Conservation (phyloP, 2,113 vertebrate genomes). For the Malurus melanocephalus region DNA sequence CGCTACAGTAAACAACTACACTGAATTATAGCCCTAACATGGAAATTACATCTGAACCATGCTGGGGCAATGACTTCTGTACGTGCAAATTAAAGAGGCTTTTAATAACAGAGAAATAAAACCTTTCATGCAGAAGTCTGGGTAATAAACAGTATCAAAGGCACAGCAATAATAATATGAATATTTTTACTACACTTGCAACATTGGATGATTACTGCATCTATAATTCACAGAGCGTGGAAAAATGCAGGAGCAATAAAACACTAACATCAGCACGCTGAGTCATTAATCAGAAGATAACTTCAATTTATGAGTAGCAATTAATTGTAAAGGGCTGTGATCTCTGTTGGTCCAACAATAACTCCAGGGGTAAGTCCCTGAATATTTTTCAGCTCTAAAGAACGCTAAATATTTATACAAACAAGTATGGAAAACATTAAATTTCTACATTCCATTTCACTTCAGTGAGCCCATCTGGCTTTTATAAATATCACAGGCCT, state of each 20-base stretch:
- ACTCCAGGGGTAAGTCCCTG: not conserved
- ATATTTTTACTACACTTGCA: slow-evolving; percentile 47
- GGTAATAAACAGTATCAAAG: slow-evolving; percentile 63
- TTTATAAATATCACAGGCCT: not conserved
- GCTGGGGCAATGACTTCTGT: slow-evolving; percentile 6
- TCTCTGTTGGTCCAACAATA: not conserved
- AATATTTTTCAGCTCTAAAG: not conserved
- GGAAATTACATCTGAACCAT: slow-evolving; percentile 41
- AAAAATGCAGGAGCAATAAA: slow-evolving; percentile 61
- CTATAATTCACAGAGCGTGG: slow-evolving; percentile 50
- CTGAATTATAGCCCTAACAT: slow-evolving; percentile 16
- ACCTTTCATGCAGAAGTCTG: slow-evolving; percentile 47
- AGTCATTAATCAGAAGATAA: slow-evolving; percentile 62
- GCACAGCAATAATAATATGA: slow-evolving; percentile 38
- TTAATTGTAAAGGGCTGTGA: slow-evolving; percentile 43
- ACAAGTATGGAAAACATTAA: not conserved
- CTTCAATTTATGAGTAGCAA: slow-evolving; percentile 61
- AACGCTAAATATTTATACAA: slow-evolving; percentile 10
- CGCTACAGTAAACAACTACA: not conserved
- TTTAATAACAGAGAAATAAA: slow-evolving; percentile 63
- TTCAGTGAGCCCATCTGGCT: not conserved
- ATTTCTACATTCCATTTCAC: not conserved
- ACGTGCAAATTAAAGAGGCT: slow-evolving; percentile 56
- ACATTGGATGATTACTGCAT: not conserved
- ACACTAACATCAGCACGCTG: slow-evolving; percentile 48